Percentiles rank a stretch among this genome's conserved stretches.
Evolutionary conservation across 35 echinoderm and acorn worm genomes (phyloP).

Genomic region (Amphiura filiformis): DNA sequence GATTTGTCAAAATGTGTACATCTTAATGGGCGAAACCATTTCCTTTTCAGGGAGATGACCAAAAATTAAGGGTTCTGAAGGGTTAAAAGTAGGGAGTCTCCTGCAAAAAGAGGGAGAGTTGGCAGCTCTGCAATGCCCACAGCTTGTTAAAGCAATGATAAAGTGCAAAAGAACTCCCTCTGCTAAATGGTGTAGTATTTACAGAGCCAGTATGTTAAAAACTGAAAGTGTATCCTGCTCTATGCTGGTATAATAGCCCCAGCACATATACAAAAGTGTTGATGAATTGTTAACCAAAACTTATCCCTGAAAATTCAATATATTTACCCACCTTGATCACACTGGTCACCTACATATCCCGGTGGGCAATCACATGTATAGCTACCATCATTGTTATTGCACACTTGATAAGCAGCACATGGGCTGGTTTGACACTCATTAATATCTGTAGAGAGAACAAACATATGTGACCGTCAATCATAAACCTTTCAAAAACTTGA

Average conservation of each 20-base stretch:
- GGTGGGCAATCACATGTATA: slow-evolving; percentile 36
- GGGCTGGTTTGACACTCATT: slow-evolving; percentile 39
- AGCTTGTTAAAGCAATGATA: not conserved
- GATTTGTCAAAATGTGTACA: too few relatives aligned
- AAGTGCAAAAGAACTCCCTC: not conserved
- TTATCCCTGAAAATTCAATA: too few relatives aligned
- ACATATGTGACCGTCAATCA: too few relatives aligned
- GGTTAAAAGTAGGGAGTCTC: too few relatives aligned
- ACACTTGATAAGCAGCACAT: slow-evolving; percentile 51
- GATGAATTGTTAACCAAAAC: not conserved
- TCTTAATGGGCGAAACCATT: too few relatives aligned
- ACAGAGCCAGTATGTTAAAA: too few relatives aligned
- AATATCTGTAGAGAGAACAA: slow-evolving; percentile 16
- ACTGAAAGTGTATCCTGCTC: not conserved
- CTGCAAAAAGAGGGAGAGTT: too few relatives aligned
- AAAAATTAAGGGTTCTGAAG: too few relatives aligned
- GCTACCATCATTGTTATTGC: slow-evolving; percentile 31
- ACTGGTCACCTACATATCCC: slow-evolving; percentile 20
- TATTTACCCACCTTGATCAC: not conserved
- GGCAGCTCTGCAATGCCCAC: too few relatives aligned
- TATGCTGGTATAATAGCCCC: not conserved
- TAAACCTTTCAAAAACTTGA: too few relatives aligned
- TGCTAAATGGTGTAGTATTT: not conserved
- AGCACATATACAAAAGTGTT: not conserved
- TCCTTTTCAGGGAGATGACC: too few relatives aligned